Percentiles rank a stretch among this genome's conserved stretches.
phyloP scores from a whole-genome alignment of 2,888 invertebrate genomes.

The Portevinia maculata region DNA sequence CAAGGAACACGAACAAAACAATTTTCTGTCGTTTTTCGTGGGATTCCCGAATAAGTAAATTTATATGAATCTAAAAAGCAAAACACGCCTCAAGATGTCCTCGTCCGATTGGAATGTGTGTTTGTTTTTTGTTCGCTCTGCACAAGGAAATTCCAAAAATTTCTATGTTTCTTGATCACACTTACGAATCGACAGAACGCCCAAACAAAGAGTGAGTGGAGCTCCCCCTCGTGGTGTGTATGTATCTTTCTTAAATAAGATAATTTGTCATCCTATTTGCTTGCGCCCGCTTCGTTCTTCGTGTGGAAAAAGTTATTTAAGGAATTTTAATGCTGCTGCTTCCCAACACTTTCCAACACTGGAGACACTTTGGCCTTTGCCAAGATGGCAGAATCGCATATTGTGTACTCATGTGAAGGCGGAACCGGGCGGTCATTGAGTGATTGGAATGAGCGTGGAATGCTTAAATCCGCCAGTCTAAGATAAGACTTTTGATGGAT shows the following conservation, averaged over 20 bases:
- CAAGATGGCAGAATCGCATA: conserved; percentile 25
- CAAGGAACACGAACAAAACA: conserved; percentile 20
- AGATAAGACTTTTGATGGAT: conserved; percentile 55
- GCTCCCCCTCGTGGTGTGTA: background rate
- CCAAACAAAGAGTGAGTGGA: conserved; percentile 8
- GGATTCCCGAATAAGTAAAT: conserved; percentile 17
- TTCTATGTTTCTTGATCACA: conserved; percentile 39
- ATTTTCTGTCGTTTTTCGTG: conserved; percentile 13
- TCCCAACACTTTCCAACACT: background rate
- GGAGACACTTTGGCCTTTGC: conserved; percentile 1
- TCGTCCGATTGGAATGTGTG: background rate
- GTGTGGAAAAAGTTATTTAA: conserved; percentile 46
- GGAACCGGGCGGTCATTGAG: conserved; percentile 37
- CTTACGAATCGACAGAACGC: conserved; percentile 35
- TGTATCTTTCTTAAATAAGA: conserved; percentile 48
- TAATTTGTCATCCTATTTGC: conserved; percentile 57
- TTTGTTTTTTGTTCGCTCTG: conserved; percentile 32
- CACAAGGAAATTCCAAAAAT: conserved; percentile 43
- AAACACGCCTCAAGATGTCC: conserved; percentile 41
- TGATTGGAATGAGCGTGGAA: conserved; percentile 58
- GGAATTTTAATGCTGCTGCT: conserved; percentile 47
- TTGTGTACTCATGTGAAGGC: conserved; percentile 18
- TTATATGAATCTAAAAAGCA: conserved; percentile 30
- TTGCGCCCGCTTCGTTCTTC: background rate
- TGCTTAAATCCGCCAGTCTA: conserved; percentile 39